Evolutionary conservation across 35 echinoderm and acorn worm genomes (phyloP), one percentile per base, ranked within the genome.

Genomic region (Lytechinus variegatus): DNA sequence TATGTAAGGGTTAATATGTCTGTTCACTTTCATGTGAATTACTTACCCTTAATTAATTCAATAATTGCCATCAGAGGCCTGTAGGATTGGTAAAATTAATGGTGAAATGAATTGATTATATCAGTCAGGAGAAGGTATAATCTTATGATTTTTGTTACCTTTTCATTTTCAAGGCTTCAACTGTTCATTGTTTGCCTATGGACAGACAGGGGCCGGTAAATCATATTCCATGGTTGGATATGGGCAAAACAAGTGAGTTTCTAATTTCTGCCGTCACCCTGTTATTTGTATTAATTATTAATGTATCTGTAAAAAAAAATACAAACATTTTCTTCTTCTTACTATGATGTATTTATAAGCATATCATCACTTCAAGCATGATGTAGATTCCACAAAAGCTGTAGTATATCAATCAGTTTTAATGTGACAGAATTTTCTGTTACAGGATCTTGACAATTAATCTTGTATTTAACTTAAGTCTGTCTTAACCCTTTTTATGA

Each of bases 161-260:
- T 89, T 95, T 93, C 94, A 19, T 95, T 95, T 52, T 86, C 33
- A 44, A 99, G 98, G 98, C 95, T 99, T 99, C 95, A 99, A 99
- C 95, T 99, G 98, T 94, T 99, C 98, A 1, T 87, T 99, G 92
- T 99, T 99, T 98, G 98, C 98, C 21, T 99, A 99, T 97, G 98
- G 98, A 11, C 98, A 99, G 55, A 99, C 98, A 91, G 98, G 98
- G 52, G 92, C 98, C 89, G 98, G 98, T 0, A 99, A 99, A 61
- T 99, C 98, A 6, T 99, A 97, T 91, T 98, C 97, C 58, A 99
- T 99, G 98, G 98, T 99, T 14, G 98, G 98, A 86, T 99, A 99
- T 95, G 98, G 98, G 4, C 51, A 92, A 89, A 99, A 99, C 96
- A 99, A 97, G 98, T 99, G 97, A 98, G 97, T 97, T 10, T 66